These are phyloP conservation scores for Conopomorpha cramerella DNA, from an alignment of 1,140 invertebrate genomes.

Conservation along the genomic window DNA sequence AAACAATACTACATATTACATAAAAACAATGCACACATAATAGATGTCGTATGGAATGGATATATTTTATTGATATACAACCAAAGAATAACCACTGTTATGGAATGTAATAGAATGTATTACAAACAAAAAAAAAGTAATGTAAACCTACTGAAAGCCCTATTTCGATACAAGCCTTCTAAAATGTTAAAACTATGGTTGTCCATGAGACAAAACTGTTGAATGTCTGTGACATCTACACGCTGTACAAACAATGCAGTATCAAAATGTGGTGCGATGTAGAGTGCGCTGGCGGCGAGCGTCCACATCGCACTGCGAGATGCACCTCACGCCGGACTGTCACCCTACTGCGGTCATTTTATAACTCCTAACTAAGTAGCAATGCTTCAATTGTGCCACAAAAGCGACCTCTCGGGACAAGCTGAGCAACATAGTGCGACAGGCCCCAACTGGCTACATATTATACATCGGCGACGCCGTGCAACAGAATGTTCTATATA, in stretches of 20 bases:
- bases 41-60: too few relatives aligned
- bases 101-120: too few relatives aligned
- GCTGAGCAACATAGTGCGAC: too few relatives aligned
- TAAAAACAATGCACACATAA: too few relatives aligned
- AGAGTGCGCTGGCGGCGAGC: slow-evolving; percentile 13
- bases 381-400: slow-evolving; percentile 46
- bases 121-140: slow-evolving; percentile 9
- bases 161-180: slow-evolving; percentile 22
- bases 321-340: slow-evolving; percentile 17
- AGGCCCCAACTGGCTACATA: too few relatives aligned
- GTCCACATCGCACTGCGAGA: slow-evolving; percentile 9
- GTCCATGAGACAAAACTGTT: slow-evolving; percentile 24
- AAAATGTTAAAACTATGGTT: slow-evolving; percentile 18
- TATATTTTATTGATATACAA: too few relatives aligned
- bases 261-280: slow-evolving; percentile 17
- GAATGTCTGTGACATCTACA: slow-evolving; percentile 30
- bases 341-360: slow-evolving; percentile 43
- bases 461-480: too few relatives aligned
- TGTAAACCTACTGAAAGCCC: slow-evolving; percentile 17
- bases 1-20: too few relatives aligned
- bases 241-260: slow-evolving; percentile 26
- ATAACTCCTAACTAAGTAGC: slow-evolving; percentile 41
- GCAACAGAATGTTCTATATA: slow-evolving; percentile 14
- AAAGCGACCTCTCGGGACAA: slow-evolving; percentile 27
- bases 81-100: too few relatives aligned